Conservation (phyloP, 1,140 invertebrate species). For the Bilobella aurantiaca region DNA sequence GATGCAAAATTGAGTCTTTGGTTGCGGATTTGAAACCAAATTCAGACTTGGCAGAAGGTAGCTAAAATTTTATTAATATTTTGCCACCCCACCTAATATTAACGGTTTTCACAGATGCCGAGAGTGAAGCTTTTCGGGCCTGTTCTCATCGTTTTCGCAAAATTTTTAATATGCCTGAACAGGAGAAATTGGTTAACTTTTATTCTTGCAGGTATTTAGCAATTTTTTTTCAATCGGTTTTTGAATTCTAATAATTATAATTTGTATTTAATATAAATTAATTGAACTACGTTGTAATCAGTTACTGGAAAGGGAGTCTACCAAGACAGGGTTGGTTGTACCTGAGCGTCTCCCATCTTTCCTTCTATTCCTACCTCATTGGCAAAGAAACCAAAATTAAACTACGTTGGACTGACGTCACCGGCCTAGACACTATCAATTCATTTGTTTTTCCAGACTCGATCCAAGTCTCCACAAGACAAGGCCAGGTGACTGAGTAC, state of each 20-base stretch:
- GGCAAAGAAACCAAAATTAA: slow-evolving; percentile 79
- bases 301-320: slow-evolving; percentile 83
- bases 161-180: slow-evolving; percentile 78
- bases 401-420: slow-evolving; percentile 72
- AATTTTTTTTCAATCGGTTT: neutral
- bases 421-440: slow-evolving; percentile 60
- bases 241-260: slow-evolving; percentile 20
- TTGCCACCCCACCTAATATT: neutral
- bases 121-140: slow-evolving; percentile 67
- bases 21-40: slow-evolving; percentile 51
- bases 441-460: slow-evolving; percentile 71
- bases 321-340: slow-evolving; percentile 93
- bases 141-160: slow-evolving; percentile 75
- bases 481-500: slow-evolving; percentile 51
- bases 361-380: slow-evolving; percentile 90
- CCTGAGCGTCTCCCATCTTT: slow-evolving; percentile 86
- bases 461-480: slow-evolving; percentile 69
- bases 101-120: slow-evolving; percentile 55
- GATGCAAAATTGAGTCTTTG: slow-evolving; percentile 89
- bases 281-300: slow-evolving; percentile 51
- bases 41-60: slow-evolving; percentile 30
- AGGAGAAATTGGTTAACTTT: slow-evolving; percentile 91
- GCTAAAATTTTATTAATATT: neutral
- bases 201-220: slow-evolving; percentile 75
- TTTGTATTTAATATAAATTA: slow-evolving; percentile 22